Evolutionary conservation across 1,140 invertebrate species (phyloP).

Genomic region (Saccostrea glomerata): DNA sequence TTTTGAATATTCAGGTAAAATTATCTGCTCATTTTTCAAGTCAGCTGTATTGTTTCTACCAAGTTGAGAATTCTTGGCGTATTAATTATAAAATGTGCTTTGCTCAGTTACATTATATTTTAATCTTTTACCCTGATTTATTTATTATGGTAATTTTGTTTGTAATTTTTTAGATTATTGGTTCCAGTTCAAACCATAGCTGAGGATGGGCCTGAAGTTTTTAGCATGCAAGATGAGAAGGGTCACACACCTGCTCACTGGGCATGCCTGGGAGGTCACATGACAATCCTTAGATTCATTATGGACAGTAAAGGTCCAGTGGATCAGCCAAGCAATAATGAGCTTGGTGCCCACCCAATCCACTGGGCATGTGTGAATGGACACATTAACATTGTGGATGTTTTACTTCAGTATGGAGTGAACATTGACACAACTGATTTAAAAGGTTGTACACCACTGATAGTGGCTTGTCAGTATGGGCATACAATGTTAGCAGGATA

Average conservation of each 20-base stretch:
- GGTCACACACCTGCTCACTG: constrained; percentile 95
- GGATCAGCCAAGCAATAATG: constrained; percentile 91
- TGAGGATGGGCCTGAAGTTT: constrained; percentile 72
- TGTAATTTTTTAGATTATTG: constrained; percentile 69
- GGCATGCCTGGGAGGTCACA: constrained; percentile 91
- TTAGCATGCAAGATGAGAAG: constrained; percentile 87
- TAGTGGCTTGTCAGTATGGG: constrained; percentile 95
- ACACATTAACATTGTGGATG: constrained; percentile 89
- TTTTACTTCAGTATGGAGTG: constrained; percentile 89
- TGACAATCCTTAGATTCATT: constrained; percentile 82
- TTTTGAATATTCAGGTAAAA: too few species aligned
- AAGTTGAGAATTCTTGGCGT: too few species aligned
- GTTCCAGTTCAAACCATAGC: constrained; percentile 75
- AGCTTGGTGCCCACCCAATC: constrained; percentile 91
- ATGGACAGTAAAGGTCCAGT: constrained; percentile 90
- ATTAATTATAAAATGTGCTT: too few species aligned
- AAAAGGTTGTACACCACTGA: constrained; percentile 93
- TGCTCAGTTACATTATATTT: too few species aligned
- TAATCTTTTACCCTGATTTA: too few species aligned
- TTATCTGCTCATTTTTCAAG: too few species aligned
- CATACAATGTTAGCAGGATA: constrained; percentile 92
- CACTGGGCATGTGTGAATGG: constrained; percentile 94
- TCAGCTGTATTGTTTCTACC: too few species aligned
- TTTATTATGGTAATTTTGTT: too few species aligned
- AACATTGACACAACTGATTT: constrained; percentile 93